phyloP scores from a whole-genome alignment of 1,140 invertebrate genomes.

The Drosophila teissieri region DNA sequence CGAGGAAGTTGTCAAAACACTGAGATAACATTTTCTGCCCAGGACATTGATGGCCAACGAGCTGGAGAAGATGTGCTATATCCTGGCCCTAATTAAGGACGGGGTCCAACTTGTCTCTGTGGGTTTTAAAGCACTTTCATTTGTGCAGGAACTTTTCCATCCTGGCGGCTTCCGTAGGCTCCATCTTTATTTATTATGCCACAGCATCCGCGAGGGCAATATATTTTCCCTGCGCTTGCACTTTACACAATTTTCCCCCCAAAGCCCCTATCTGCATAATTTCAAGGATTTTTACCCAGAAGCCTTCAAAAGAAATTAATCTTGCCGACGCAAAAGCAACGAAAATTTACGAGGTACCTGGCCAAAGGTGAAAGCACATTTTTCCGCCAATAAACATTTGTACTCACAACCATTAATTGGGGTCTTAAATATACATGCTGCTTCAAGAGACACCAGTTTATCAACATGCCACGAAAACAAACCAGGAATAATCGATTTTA shows the following conservation, averaged over 20 bases:
- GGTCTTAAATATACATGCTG: constrained; percentile 1
- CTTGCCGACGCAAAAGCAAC: constrained; percentile 10
- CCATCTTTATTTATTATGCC: constrained; percentile 41
- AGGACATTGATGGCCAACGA: constrained; percentile 10
- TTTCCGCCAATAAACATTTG: constrained; percentile 24
- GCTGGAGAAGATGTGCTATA: constrained; percentile 12
- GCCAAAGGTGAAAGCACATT: constrained; percentile 22
- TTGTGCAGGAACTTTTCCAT: constrained; percentile 13
- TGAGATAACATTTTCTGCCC: constrained; percentile 41
- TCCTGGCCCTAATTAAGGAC: constrained; percentile 34
- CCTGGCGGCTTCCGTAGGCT: neutral
- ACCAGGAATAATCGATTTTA: neutral
- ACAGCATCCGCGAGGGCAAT: constrained; percentile 24
- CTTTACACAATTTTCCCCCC: constrained; percentile 35
- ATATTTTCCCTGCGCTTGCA: constrained; percentile 26
- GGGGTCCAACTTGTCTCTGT: constrained; percentile 30
- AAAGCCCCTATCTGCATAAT: constrained; percentile 32
- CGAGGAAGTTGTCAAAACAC: constrained; percentile 60
- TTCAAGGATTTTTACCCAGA: constrained; percentile 34
- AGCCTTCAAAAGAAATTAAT: constrained; percentile 47
- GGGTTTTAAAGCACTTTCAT: constrained; percentile 27
- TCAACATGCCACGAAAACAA: neutral
- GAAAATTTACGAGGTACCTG: constrained; percentile 35
- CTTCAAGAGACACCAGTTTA: neutral
- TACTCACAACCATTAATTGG: constrained; percentile 9